phyloP scores from a whole-genome alignment of 2,113 vertebrate genomes.

The Anhinga rufa region DNA sequence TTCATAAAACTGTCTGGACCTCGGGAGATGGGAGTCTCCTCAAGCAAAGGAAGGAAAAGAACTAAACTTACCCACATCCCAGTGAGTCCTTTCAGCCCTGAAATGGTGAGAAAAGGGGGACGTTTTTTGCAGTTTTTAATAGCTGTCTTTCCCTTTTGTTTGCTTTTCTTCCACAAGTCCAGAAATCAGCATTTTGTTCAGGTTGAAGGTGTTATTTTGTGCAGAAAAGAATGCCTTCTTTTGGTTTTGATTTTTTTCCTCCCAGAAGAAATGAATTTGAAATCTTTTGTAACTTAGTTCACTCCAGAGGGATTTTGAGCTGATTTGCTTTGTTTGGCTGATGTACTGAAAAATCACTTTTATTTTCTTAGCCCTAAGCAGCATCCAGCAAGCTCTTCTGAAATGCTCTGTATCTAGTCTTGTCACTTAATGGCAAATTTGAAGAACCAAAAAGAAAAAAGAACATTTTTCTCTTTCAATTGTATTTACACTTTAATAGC shows the following conservation, averaged over 20 bases:
- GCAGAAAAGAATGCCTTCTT: not conserved
- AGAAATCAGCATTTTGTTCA: not conserved
- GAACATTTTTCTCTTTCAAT: not conserved
- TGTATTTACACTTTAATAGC: not conserved
- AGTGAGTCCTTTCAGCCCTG: not conserved
- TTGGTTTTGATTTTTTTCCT: not conserved
- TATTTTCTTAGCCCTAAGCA: slow-evolving; percentile 8
- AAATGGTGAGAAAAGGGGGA: not conserved
- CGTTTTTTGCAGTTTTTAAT: not conserved
- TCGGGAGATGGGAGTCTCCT: not conserved
- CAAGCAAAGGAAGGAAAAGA: not conserved
- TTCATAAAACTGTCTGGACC: not conserved
- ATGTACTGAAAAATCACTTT: not conserved
- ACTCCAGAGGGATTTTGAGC: not conserved
- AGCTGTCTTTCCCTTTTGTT: not conserved
- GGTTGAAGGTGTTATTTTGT: not conserved
- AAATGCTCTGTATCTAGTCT: not conserved
- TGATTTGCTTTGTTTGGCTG: not conserved
- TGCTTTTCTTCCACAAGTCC: not conserved
- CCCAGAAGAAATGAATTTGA: not conserved
- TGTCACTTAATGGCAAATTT: not conserved
- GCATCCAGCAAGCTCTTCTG: not conserved
- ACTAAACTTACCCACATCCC: not conserved
- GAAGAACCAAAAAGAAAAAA: not conserved
- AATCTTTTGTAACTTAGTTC: not conserved